phyloP scores from a whole-genome alignment of 2,113 vertebrate genomes.

The Calcarius ornatus region DNA sequence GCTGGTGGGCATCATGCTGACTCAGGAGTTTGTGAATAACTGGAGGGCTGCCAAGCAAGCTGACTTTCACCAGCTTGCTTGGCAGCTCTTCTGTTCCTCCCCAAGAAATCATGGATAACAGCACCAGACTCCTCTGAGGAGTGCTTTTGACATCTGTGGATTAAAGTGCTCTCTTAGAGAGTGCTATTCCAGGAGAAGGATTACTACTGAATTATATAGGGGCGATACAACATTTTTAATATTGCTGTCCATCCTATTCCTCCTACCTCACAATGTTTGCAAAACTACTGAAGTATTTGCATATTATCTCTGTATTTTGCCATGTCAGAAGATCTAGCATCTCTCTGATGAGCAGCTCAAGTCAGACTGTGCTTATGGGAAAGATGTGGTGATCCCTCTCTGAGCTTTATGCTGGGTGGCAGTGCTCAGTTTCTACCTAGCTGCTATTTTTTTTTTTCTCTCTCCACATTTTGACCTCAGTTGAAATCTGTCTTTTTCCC shows the following conservation, averaged over 20 bases:
- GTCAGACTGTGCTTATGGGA: neutral
- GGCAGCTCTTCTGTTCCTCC: neutral
- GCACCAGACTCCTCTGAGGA: neutral
- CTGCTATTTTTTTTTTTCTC: neutral
- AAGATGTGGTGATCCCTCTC: neutral
- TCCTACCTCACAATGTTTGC: neutral
- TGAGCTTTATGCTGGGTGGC: neutral
- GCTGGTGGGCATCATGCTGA: neutral
- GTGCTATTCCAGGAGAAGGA: neutral
- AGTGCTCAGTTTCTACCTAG: neutral
- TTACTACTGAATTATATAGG: neutral
- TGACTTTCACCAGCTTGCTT: neutral
- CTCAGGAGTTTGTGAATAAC: neutral
- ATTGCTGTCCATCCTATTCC: neutral
- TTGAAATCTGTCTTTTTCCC: neutral
- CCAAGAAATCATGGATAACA: neutral
- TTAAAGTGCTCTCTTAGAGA: neutral
- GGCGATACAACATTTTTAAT: neutral
- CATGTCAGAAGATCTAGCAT: neutral
- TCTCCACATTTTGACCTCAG: fast-evolving
- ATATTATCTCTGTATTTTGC: neutral
- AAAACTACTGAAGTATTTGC: neutral
- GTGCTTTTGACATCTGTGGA: neutral
- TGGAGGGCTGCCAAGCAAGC: neutral
- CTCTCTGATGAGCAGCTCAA: neutral